Percentiles rank a stretch among this genome's conserved stretches.
phyloP scores from a whole-genome alignment of 1,140 invertebrate genomes.

The Cotesia chilonis region DNA sequence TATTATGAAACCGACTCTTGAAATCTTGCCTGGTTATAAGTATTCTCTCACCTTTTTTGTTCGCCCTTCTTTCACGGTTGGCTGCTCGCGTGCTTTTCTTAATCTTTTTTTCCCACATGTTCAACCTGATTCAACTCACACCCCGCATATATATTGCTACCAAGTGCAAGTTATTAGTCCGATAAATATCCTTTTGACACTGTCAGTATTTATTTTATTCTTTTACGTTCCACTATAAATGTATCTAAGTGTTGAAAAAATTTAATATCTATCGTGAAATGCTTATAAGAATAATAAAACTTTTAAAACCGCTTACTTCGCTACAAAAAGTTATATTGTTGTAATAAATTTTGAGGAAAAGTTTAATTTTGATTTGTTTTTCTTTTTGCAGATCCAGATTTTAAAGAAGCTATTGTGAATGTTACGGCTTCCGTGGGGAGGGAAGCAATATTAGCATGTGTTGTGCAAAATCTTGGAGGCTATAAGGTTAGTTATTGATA shows the following conservation, averaged over 20 bases:
- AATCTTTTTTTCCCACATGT: neutral
- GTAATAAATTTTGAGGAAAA: neutral
- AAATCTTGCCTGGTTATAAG: conserved; percentile 5
- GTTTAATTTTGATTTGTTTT: neutral
- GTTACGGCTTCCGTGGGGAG: conserved; percentile 83
- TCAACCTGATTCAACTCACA: neutral
- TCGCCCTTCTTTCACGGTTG: neutral
- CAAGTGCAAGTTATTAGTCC: too few species aligned
- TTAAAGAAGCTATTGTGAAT: conserved; percentile 83
- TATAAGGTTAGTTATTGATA: conserved; percentile 76
- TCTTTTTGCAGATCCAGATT: conserved; percentile 78
- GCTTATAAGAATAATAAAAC: too few species aligned
- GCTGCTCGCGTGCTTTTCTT: conserved; percentile 2
- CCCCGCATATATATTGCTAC: too few species aligned
- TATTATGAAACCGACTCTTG: conserved; percentile 48
- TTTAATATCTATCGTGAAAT: too few species aligned
- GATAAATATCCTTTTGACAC: too few species aligned
- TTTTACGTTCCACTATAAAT: too few species aligned
- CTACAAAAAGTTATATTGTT: too few species aligned
- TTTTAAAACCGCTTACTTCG: too few species aligned
- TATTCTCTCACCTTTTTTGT: conserved; percentile 21
- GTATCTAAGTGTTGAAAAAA: too few species aligned
- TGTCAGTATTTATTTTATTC: too few species aligned
- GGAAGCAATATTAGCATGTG: conserved; percentile 83
- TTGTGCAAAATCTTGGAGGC: conserved; percentile 81